Evolutionary conservation across 1,140 invertebrate genomes (phyloP).

Genomic region (Drosophila miranda): DNA sequence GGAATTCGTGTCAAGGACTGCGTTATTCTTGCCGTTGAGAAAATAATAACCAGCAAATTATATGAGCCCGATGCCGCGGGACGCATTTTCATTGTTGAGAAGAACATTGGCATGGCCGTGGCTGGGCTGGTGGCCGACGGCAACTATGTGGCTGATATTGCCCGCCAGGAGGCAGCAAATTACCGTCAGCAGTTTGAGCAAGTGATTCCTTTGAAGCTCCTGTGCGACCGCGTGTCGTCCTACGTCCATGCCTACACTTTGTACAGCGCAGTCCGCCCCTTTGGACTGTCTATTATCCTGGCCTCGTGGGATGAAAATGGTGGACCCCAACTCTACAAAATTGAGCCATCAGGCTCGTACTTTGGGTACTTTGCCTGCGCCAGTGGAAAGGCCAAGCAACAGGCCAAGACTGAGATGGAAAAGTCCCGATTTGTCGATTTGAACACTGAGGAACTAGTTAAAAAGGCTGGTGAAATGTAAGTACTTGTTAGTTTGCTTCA

Average conservation of each 20-base stretch:
- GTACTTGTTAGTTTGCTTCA: constrained; percentile 41
- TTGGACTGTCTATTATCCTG: constrained; percentile 95
- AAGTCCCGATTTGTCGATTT: constrained; percentile 95
- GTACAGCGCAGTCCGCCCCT: constrained; percentile 97
- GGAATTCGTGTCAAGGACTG: constrained; percentile 97
- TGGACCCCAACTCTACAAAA: constrained; percentile 95
- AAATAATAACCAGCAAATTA: constrained; percentile 97
- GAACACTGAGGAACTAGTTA: constrained; percentile 92
- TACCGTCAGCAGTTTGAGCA: constrained; percentile 94
- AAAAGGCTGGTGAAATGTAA: constrained; percentile 98
- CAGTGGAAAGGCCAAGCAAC: constrained; percentile 98
- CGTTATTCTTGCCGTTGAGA: constrained; percentile 98
- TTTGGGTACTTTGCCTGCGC: constrained; percentile 99
- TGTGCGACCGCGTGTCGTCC: constrained; percentile 96
- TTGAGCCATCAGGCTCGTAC: constrained; percentile 98
- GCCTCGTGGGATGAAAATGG: constrained; percentile 91
- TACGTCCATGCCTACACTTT: constrained; percentile 98
- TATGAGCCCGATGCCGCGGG: constrained; percentile 97
- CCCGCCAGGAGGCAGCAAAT: constrained; percentile 94
- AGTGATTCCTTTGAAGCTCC: constrained; percentile 93
- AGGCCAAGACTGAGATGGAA: constrained; percentile 99
- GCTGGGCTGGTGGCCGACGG: constrained; percentile 97
- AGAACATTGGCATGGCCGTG: constrained; percentile 97
- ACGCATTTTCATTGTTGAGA: constrained; percentile 96
- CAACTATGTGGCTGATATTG: constrained; percentile 94